Conservation (phyloP, 2,113 vertebrate genomes). For the Sinocyclocheilus anshuiensis region DNA sequence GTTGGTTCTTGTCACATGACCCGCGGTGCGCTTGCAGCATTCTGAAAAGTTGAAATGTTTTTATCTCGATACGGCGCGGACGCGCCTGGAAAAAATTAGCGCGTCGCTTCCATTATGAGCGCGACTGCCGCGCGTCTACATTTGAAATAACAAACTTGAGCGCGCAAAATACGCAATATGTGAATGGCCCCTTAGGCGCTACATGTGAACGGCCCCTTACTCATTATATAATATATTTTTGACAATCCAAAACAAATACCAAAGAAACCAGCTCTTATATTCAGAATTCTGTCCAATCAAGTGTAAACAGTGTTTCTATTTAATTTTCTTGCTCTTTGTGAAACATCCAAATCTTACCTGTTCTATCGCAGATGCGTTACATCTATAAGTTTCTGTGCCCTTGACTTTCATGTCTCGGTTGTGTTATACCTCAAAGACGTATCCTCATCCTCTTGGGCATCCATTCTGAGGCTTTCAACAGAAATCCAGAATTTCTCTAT, state of each 20-base stretch:
- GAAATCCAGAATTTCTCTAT: slow-evolving; percentile 1
- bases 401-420: slow-evolving; percentile 18
- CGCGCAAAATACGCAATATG: too few relatives aligned
- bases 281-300: neutral
- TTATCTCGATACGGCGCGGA: too few relatives aligned
- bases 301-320: neutral
- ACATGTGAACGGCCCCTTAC: too few relatives aligned
- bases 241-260: neutral
- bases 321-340: neutral
- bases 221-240: neutral
- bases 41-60: too few relatives aligned
- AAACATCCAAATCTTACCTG: neutral
- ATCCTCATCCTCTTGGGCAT: slow-evolving; percentile 11
- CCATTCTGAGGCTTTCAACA: slow-evolving; percentile 14
- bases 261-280: neutral
- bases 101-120: too few relatives aligned
- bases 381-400: neutral
- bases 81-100: too few relatives aligned
- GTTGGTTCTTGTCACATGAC: too few relatives aligned
- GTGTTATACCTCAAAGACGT: slow-evolving; percentile 3
- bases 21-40: too few relatives aligned
- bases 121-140: too few relatives aligned
- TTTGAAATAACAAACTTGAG: too few relatives aligned
- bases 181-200: too few relatives aligned
- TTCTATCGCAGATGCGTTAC: neutral